phyloP scores from a whole-genome alignment of 2,888 invertebrate species.

The Chironomus riparius region DNA sequence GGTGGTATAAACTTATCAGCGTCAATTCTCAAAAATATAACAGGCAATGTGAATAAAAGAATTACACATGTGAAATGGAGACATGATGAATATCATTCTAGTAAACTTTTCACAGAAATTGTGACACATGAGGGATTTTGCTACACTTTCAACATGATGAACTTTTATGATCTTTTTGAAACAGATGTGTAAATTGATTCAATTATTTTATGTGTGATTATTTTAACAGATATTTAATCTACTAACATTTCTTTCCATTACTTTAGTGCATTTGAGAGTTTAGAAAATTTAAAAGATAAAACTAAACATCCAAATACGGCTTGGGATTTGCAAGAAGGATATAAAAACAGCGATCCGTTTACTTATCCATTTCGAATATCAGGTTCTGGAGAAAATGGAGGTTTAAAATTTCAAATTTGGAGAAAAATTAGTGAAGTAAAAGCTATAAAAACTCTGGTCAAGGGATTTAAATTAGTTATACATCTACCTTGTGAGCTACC shows the following conservation, averaged over 20 bases:
- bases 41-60: background rate
- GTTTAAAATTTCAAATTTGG: slow-evolving; percentile 13
- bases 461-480: slow-evolving; percentile 7
- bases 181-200: background rate
- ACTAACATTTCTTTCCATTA: background rate
- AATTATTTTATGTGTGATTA: background rate
- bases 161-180: background rate
- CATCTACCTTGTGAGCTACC: slow-evolving; percentile 4
- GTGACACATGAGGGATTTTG: slow-evolving; percentile 10
- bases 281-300: background rate
- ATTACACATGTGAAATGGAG: slow-evolving; percentile 3
- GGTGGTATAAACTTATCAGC: background rate
- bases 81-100: background rate
- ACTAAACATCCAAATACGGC: background rate
- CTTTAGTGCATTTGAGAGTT: background rate
- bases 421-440: background rate
- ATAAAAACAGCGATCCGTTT: background rate
- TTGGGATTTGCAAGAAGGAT: background rate
- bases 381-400: slow-evolving; percentile 7
- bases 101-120: slow-evolving; percentile 10
- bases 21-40: background rate
- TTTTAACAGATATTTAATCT: background rate
- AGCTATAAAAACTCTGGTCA: background rate
- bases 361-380: background rate
- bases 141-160: slow-evolving; percentile 10